Conservation (phyloP, 1,140 invertebrate species). For the Leptinotarsa texana region DNA sequence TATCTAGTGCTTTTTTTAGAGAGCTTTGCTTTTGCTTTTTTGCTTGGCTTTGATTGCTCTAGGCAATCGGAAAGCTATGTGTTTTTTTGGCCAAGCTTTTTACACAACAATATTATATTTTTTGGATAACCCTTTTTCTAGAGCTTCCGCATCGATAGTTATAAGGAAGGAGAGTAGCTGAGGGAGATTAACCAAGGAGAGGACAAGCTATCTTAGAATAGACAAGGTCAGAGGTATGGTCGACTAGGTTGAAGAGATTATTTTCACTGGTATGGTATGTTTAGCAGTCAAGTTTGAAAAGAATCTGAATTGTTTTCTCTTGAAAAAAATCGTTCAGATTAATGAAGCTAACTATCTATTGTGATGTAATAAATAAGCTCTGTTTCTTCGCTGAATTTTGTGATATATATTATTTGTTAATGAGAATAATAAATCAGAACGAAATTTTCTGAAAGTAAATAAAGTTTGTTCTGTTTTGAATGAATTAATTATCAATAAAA, state of each 20-base stretch:
- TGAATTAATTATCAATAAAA: no score
- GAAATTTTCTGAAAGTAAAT: no score
- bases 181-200: conserved; percentile 17
- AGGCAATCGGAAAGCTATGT: conserved; percentile 36
- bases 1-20: conserved; percentile 45
- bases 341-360: no score
- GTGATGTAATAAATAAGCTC: no score
- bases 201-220: background rate
- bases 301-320: no score
- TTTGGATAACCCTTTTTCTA: conserved; percentile 53
- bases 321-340: no score
- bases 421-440: no score
- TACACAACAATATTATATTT: conserved; percentile 41
- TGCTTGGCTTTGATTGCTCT: conserved; percentile 45
- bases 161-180: conserved; percentile 34
- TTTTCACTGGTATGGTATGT: no score
- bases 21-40: conserved; percentile 49
- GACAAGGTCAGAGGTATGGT: conserved; percentile 1
- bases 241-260: background rate
- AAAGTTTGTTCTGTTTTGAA: no score
- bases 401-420: no score
- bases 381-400: no score
- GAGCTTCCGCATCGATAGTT: conserved; percentile 49
- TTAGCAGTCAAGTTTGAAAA: no score
- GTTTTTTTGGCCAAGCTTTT: conserved; percentile 41